Conservation (phyloP, 2,113 vertebrate genomes). For the Clarias gariepinus region DNA sequence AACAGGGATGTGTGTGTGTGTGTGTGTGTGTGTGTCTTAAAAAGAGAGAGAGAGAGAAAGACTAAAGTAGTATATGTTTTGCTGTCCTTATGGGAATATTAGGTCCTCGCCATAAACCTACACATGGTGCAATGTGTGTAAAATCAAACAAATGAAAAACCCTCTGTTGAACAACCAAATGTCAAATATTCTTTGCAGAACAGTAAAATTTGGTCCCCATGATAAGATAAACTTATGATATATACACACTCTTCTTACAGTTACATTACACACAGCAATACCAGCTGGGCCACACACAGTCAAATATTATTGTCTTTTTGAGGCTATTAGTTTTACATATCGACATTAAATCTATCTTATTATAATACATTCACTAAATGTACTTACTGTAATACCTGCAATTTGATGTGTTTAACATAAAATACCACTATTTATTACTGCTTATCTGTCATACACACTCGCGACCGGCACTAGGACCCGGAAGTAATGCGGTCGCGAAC, state of each 20-base stretch:
- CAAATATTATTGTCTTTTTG: neutral
- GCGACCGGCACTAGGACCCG: too few species aligned
- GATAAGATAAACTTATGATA: neutral
- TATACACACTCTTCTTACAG: neutral
- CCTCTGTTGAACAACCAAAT: neutral
- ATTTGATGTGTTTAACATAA: too few species aligned
- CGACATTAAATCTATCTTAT: too few species aligned
- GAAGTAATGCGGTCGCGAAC: too few species aligned
- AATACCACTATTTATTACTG: too few species aligned
- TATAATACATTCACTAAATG: too few species aligned
- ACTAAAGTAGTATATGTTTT: neutral
- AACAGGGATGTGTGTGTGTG: neutral
- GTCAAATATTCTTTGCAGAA: neutral
- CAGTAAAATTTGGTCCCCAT: neutral
- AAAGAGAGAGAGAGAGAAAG: neutral
- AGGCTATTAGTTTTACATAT: neutral
- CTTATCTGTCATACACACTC: too few species aligned
- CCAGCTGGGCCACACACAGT: neutral
- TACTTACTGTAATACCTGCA: too few species aligned
- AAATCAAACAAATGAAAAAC: neutral
- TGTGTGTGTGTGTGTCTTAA: slow-evolving; percentile 10
- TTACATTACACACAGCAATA: neutral
- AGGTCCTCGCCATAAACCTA: slow-evolving; percentile 4
- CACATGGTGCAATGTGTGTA: neutral
- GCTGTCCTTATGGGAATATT: neutral